Conservation (phyloP, 53 echinoderm and acorn worm genomes). For the Hippasteria phrygiana region DNA sequence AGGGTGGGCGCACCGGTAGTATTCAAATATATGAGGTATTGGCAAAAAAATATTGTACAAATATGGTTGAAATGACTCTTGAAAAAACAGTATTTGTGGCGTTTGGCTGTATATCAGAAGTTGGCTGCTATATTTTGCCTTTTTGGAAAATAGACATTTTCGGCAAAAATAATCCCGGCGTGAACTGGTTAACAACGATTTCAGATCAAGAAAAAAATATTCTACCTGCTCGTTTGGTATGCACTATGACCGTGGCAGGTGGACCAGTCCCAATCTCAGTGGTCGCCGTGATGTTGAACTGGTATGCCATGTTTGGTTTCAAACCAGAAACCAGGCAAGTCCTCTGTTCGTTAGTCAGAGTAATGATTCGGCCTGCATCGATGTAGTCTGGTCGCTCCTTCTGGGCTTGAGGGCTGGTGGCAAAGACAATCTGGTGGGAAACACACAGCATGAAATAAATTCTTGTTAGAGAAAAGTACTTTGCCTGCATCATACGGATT, state of each 20-base stretch:
- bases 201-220: not conserved
- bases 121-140: too few relatives aligned
- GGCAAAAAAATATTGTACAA: too few relatives aligned
- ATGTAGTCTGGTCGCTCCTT: constrained; percentile 65
- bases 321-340: constrained; percentile 54
- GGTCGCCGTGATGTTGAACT: constrained; percentile 82
- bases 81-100: too few relatives aligned
- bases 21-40: too few relatives aligned
- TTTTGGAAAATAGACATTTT: too few relatives aligned
- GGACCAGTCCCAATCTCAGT: constrained; percentile 67
- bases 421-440: constrained; percentile 70
- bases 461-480: too few relatives aligned
- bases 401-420: constrained; percentile 71
- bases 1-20: too few relatives aligned
- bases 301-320: constrained; percentile 89
- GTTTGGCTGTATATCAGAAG: too few relatives aligned
- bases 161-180: too few relatives aligned
- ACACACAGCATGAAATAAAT: not conserved
- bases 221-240: constrained; percentile 77
- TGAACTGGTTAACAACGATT: too few relatives aligned
- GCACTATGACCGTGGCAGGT: constrained; percentile 77
- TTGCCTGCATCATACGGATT: too few relatives aligned
- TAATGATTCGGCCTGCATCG: constrained; percentile 61
- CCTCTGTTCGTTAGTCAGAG: constrained; percentile 53
- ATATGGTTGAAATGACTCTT: too few relatives aligned